Evolutionary conservation across 2,797 vertebrate genomes (phyloP), one percentile per base, ranked within the genome.

Genomic region (Heliangelus exortis): DNA sequence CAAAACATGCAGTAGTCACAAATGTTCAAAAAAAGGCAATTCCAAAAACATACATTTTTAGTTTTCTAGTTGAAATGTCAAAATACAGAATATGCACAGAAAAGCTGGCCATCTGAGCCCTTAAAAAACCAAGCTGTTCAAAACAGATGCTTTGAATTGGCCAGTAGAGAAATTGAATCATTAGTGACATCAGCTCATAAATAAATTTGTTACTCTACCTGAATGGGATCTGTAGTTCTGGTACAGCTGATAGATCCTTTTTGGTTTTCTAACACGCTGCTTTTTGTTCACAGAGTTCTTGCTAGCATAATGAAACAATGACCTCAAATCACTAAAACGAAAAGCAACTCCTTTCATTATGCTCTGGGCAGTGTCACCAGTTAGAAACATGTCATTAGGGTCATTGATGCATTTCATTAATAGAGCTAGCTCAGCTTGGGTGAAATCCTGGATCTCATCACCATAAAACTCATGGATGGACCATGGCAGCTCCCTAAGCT

Each of bases 161-260:
- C 8, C 28, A 33, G n/a, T 5, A 72, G 43, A 80, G 81, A 89
- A 59, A 17, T 15, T n/a, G 31, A 45, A 15, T 18, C 10, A 36
- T 43, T 39, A 72, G 7, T 29, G 34, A 63, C 28, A 89, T 3
- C 47, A 36, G 20, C 43, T 14, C 4, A 61, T 22, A 77, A 75
- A 71, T 6, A 68, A 51, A 63, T 67, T 5, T 58, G 17, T 65
- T 73, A 89, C 84, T 82, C 8, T 97, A 98, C 98, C 98, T 51
- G 98, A 98, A 92, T 98, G 98, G 26, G 98, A 98, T 91, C 98
- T 96, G 96, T 98, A 98, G 93, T 98, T 98, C 96, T 98, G 98
- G 95, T 98, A 97, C 33, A 98, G 92, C 33, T 98, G 98, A 93
- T 98, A 97, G 41, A 98, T 97, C 80, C 89, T 97, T 92, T 95